phyloP scores from a whole-genome alignment of 2,888 invertebrate genomes.

The Chironomus tentans region DNA sequence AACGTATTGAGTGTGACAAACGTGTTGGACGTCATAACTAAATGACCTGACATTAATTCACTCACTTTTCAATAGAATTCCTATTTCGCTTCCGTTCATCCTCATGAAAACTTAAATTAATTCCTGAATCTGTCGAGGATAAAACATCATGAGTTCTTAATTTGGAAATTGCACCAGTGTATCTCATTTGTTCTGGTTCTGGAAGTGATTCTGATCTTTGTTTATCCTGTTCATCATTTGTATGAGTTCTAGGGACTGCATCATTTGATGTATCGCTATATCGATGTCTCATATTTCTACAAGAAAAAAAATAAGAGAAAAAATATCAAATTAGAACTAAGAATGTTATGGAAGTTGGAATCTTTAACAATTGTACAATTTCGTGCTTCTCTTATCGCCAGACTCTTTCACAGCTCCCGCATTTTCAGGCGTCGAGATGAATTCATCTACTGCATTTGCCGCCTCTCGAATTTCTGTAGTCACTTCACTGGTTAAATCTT shows the following conservation, averaged over 20 bases:
- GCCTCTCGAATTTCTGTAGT: slow-evolving; percentile 68
- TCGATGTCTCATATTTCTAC: slow-evolving; percentile 29
- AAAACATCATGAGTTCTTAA: slow-evolving; percentile 38
- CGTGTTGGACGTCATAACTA: no score
- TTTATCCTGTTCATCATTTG: slow-evolving; percentile 23
- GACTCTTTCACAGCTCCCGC: slow-evolving; percentile 17
- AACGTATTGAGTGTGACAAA: no score
- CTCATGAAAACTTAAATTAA: slow-evolving; percentile 64
- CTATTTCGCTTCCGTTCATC: slow-evolving; percentile 38
- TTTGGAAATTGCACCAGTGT: slow-evolving; percentile 33
- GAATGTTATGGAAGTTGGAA: slow-evolving; percentile 35
- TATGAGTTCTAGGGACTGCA: neutral
- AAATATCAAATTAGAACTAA: neutral
- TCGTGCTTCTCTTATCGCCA: slow-evolving; percentile 35
- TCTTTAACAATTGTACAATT: slow-evolving; percentile 38
- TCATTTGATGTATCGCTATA: slow-evolving; percentile 28
- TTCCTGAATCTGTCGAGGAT: slow-evolving; percentile 67
- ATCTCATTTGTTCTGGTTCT: slow-evolving; percentile 28
- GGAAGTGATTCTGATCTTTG: slow-evolving; percentile 30
- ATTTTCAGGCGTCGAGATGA: slow-evolving; percentile 46
- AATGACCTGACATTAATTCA: no score
- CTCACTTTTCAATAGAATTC: slow-evolving; percentile 16
- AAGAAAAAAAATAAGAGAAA: slow-evolving; percentile 12
- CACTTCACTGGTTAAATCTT: slow-evolving; percentile 69
- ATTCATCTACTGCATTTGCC: slow-evolving; percentile 62